phyloP scores from a whole-genome alignment of 2,888 invertebrate genomes.

The Invenusta paracnida region DNA sequence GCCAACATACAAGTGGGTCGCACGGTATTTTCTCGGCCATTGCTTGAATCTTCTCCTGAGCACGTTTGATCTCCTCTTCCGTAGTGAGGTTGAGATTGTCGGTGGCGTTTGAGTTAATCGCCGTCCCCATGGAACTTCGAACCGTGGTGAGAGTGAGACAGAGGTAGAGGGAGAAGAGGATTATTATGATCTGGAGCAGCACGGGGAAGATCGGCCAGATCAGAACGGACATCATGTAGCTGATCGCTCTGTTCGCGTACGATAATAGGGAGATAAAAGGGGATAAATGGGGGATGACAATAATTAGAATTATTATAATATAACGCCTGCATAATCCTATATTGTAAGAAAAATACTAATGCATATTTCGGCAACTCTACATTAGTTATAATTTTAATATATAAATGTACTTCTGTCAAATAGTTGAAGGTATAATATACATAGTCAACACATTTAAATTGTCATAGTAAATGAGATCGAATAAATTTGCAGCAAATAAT shows the following conservation, averaged over 20 bases:
- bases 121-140: constrained; percentile 2
- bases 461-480: too few species aligned
- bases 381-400: too few species aligned
- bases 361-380: not conserved
- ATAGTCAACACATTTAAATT: too few species aligned
- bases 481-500: too few species aligned
- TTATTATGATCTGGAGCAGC: constrained; percentile 71
- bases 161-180: constrained; percentile 70
- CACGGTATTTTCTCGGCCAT: not conserved
- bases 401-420: too few species aligned
- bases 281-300: too few species aligned
- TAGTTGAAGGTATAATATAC: too few species aligned
- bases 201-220: constrained; percentile 87
- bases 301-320: too few species aligned
- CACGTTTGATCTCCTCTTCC: not conserved
- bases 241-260: constrained; percentile 77
- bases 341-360: not conserved
- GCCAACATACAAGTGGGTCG: not conserved
- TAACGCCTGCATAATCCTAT: not conserved
- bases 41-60: not conserved
- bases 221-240: constrained; percentile 75
- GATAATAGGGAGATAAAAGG: too few species aligned
- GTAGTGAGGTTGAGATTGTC: not conserved
- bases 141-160: constrained; percentile 65
- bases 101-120: not conserved